phyloP scores from a whole-genome alignment of 2,888 invertebrate genomes.

The Erebia aethiops region DNA sequence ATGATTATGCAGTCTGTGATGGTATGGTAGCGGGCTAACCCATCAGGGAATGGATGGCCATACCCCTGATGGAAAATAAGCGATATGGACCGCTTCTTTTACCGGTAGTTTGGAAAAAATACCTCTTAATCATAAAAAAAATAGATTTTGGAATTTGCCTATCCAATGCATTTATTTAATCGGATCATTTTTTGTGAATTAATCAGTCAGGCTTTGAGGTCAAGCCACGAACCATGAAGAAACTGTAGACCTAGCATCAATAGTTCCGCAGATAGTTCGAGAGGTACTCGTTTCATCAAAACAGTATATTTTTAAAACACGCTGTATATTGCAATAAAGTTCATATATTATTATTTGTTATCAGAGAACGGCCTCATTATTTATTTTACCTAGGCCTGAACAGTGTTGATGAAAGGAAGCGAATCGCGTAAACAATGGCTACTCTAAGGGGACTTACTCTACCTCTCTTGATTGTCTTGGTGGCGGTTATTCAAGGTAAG shows the following conservation, averaged over 20 bases:
- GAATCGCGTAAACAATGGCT: neutral
- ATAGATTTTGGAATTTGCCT: too few relatives aligned
- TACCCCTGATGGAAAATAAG: too few relatives aligned
- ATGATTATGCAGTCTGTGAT: too few relatives aligned
- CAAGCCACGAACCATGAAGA: conserved; percentile 42
- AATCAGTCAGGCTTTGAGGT: conserved; percentile 44
- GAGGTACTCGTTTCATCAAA: neutral
- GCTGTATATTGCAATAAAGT: conserved; percentile 30
- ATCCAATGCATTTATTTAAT: neutral
- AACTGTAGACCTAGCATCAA: conserved; percentile 23
- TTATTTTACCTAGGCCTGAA: neutral
- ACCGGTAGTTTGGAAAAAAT: too few relatives aligned
- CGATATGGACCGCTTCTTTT: too few relatives aligned
- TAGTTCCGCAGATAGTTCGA: conserved; percentile 14
- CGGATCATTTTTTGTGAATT: conserved; percentile 40
- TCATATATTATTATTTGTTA: conserved; percentile 27
- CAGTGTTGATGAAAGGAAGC: conserved; percentile 5
- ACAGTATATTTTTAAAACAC: conserved; percentile 21
- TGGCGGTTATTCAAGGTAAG: neutral
- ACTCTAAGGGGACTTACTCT: neutral
- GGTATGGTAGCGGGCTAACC: too few relatives aligned
- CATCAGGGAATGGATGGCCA: too few relatives aligned
- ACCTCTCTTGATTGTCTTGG: neutral
- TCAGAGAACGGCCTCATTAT: conserved; percentile 21
- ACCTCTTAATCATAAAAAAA: too few relatives aligned